Evolutionary conservation across 2,888 invertebrate genomes (phyloP), one percentile per base, ranked within the genome.

Genomic region (Pammene fasciana): DNA sequence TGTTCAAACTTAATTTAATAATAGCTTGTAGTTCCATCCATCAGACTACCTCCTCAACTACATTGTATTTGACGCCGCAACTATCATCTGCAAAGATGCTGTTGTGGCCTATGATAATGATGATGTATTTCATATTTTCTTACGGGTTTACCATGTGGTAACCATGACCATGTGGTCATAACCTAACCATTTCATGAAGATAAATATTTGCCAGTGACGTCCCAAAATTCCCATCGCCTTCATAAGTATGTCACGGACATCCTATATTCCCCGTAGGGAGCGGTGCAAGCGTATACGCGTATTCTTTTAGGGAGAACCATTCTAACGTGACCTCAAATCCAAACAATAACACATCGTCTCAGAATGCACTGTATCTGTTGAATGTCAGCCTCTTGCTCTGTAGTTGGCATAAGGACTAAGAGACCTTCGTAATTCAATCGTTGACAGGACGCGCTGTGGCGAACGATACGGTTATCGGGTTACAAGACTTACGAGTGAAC

Each of bases 381-480:
- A n/a, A 8, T 14, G 14, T 14, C n/a, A 46, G 45, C 46, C 46
- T 46, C 46, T 46, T 14, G 8, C 2, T 7, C 3, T n/a, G 46
- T 46, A 26, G 46, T 46, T 48, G 5, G 9, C 26, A 26, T 3
- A 48, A 26, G 26, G 50, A 10, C 26, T 11, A 18, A 16, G 16
- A 16, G 48, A 13, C 50, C 50, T 50, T 50, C 50, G 50, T 50
- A 50, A 50, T 9, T 26, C 50, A 50, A 50, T 50, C 18, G 5
- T 16, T 6, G 48, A 48, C 48, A 48, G 10, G 50, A 13, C 50
- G 13, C 11, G 50, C 13, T 50, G 50, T n/a, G 50, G 50, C 26
- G 50, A 50, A 11, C 18, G 50, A 50, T 50, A 50, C 50, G 50
- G 18, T 50, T 26, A 50, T 50, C 11, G 50, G 13, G 50, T 50